These are phyloP conservation scores for Limnothrissa miodon DNA, from an alignment of 2,113 vertebrate genomes.

Conservation along the genomic window DNA sequence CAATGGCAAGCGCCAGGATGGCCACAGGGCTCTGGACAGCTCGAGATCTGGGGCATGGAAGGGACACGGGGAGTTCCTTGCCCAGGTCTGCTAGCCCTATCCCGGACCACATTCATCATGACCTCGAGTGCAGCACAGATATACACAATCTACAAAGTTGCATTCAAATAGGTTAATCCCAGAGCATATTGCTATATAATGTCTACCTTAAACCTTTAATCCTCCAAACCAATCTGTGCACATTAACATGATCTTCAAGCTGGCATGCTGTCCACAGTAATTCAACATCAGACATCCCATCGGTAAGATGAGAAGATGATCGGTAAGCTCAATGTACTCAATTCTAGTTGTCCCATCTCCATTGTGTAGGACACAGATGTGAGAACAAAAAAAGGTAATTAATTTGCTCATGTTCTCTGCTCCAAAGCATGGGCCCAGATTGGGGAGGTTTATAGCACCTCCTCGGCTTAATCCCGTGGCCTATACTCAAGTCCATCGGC, in stretches of 20 bases:
- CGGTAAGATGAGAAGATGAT: neutral
- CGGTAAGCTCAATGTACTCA: neutral
- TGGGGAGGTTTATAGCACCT: neutral
- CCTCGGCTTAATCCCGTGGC: neutral
- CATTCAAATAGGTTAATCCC: constrained; percentile 3
- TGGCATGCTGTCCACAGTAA: neutral
- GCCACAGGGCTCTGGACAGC: constrained; percentile 31
- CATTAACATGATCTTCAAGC: neutral
- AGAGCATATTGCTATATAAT: neutral
- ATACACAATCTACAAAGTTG: constrained; percentile 13
- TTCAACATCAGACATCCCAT: neutral
- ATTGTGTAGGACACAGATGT: neutral
- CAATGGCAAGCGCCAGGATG: constrained; percentile 36
- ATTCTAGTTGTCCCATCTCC: neutral
- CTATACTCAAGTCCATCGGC: neutral
- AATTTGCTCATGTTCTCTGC: neutral
- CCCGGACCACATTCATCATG: neutral
- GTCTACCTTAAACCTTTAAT: constrained; percentile 11
- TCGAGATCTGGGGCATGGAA: neutral
- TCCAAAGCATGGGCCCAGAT: neutral
- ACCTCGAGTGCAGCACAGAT: neutral
- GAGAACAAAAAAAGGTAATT: neutral
- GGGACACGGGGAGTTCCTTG: neutral
- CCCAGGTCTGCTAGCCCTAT: neutral
- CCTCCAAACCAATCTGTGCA: neutral